phyloP scores from a whole-genome alignment of 2,797 vertebrate species.

The Gadopsis bispinosus region DNA sequence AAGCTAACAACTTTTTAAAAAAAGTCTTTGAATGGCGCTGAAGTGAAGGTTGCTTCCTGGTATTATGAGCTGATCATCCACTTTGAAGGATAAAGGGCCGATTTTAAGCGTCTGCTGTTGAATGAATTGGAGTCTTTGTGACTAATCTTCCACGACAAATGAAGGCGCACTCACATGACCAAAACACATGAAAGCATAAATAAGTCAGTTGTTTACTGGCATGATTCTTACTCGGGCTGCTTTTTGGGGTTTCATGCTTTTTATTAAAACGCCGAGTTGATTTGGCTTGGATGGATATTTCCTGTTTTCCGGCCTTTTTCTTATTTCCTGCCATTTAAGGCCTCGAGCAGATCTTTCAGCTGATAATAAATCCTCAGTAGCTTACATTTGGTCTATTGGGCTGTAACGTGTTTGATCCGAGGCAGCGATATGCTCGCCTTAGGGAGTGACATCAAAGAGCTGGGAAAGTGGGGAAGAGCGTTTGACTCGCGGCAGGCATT shows the following conservation, averaged over 20 bases:
- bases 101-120: background rate
- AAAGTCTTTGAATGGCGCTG: background rate
- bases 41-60: background rate
- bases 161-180: conserved; percentile 10
- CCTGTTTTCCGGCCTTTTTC: conserved; percentile 43
- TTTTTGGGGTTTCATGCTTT: background rate
- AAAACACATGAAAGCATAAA: background rate
- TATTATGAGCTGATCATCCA: background rate
- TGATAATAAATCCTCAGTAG: conserved; percentile 26
- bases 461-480: background rate
- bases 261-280: background rate
- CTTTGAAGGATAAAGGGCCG: background rate
- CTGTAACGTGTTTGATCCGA: conserved; percentile 41
- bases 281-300: conserved; percentile 34
- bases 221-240: background rate
- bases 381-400: conserved; percentile 24
- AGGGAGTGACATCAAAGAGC: conserved; percentile 44
- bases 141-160: background rate
- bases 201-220: conserved; percentile 4
- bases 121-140: conserved; percentile 37
- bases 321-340: conserved; percentile 35
- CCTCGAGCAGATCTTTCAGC: conserved; percentile 10
- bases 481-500: background rate
- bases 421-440: conserved; percentile 32
- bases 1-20: background rate